A percentile compares a stretch with the other conserved stretches of the same genome.
Conservation (phyloP, 2,888 invertebrate genomes). For the Geophilus truncorum region DNA sequence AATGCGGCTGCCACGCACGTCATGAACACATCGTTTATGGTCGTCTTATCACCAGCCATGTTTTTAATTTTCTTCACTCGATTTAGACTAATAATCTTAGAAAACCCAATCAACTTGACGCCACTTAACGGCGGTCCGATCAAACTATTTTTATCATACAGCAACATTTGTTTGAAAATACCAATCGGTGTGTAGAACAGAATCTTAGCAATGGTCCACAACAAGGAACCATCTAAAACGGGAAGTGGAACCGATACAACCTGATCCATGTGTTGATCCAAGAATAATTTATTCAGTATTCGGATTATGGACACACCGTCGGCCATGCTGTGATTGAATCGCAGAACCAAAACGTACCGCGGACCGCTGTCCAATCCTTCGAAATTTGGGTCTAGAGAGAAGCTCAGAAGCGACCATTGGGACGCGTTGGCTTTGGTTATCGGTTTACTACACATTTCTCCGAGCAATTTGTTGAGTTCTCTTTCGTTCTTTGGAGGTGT, state of each 20-base stretch:
- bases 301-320: background rate
- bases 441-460: background rate
- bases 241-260: background rate
- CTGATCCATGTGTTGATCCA: background rate
- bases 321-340: background rate
- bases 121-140: background rate
- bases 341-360: background rate
- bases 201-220: background rate
- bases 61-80: background rate
- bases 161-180: background rate
- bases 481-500: background rate
- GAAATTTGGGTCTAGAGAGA: background rate
- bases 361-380: background rate
- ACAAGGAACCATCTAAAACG: background rate
- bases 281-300: background rate
- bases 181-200: background rate
- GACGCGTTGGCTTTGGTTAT: background rate
- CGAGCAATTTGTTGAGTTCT: background rate
- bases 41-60: background rate
- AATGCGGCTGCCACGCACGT: background rate
- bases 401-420: background rate
- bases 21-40: background rate
- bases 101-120: background rate
- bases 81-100: background rate
- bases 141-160: background rate